Evolutionary conservation across 2,113 vertebrate genomes (phyloP).

Genomic region (Rhinogobius similis): DNA sequence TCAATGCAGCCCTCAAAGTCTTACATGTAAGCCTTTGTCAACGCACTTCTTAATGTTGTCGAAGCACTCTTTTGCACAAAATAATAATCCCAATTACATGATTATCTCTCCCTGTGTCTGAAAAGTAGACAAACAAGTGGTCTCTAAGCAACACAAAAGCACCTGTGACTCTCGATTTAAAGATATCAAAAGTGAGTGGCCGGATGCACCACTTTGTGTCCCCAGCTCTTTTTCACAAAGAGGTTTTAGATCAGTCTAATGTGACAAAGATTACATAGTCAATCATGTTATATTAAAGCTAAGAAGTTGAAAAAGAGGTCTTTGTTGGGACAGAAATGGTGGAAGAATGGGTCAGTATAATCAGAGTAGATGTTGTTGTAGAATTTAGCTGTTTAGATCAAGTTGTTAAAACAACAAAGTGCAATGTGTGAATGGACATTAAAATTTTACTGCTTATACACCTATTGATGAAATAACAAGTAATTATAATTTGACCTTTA

Average conservation of each 20-base stretch:
- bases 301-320: not conserved
- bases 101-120: conserved; percentile 27
- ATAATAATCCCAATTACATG: conserved; percentile 30
- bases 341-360: not conserved
- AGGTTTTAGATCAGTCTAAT: not conserved
- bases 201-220: not conserved
- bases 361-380: not conserved
- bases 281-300: not conserved
- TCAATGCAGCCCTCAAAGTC: conserved; percentile 15
- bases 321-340: not conserved
- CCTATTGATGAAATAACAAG: too few relatives aligned
- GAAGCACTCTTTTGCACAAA: conserved; percentile 27
- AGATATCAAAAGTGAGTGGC: conserved; percentile 11
- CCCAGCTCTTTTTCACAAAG: not conserved
- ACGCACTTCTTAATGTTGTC: conserved; percentile 16
- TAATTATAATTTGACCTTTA: not conserved
- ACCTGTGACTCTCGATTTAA: conserved; percentile 8
- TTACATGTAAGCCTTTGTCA: conserved; percentile 10
- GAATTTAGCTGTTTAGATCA: not conserved
- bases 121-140: conserved; percentile 32
- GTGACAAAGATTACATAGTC: not conserved
- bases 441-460: too few relatives aligned
- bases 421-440: too few relatives aligned
- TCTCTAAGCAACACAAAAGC: conserved; percentile 34
- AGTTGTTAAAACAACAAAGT: not conserved